Conservation (phyloP, 2,888 invertebrate genomes). For the Molorchus minor region DNA sequence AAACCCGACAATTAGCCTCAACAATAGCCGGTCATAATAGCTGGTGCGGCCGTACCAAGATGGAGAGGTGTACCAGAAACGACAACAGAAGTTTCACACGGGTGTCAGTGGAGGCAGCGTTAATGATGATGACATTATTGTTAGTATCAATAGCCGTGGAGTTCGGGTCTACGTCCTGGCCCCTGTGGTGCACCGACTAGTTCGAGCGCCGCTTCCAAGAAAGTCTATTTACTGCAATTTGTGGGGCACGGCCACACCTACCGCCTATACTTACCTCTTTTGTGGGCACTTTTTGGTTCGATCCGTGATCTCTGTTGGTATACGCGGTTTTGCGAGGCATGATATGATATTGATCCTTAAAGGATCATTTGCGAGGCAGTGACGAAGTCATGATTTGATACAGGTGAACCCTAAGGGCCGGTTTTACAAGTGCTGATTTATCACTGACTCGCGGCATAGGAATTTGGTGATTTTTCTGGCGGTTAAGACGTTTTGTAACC, state of each 20-base stretch:
- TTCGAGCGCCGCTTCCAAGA: constrained; percentile 45
- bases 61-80: not conserved
- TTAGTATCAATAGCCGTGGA: constrained; percentile 9
- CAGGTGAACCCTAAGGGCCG: no score
- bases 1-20: constrained; percentile 2
- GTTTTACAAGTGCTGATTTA: no score
- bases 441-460: no score
- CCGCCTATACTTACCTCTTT: constrained; percentile 43
- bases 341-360: no score
- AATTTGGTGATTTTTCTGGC: no score
- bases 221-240: constrained; percentile 52
- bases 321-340: no score
- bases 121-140: constrained; percentile 25
- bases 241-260: constrained; percentile 51
- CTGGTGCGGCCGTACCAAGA: not conserved
- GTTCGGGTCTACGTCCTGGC: constrained; percentile 6
- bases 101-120: constrained; percentile 1
- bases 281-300: not conserved
- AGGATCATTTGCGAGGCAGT: not conserved
- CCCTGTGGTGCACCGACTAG: constrained; percentile 24
- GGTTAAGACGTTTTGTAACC: no score
- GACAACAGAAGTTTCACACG: constrained; percentile 17
- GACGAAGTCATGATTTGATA: not conserved
- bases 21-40: not conserved
- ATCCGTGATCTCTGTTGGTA: constrained; percentile 4